Evolutionary conservation across 64 coral and sea anemone species (phyloP), one percentile per base, ranked within the genome.

Genomic region (Hydrozoanthus tunicans): DNA sequence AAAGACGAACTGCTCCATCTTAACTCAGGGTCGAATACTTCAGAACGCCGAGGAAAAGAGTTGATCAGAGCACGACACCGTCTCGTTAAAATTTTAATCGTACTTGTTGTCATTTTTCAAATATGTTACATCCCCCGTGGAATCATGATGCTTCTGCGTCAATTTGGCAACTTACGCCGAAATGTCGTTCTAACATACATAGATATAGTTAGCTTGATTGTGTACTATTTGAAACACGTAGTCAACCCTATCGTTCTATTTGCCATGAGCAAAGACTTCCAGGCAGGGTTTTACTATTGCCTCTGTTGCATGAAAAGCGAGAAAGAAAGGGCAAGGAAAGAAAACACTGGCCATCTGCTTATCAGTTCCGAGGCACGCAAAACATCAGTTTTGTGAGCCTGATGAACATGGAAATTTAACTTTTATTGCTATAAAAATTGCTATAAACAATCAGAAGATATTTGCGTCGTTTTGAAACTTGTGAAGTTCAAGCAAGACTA

Each of bases 181-280:
- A 79, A 53, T 64, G 73, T 73, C 1, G 10, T 56, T 6, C 76
- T 96, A 27, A 57, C 15, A 1, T 96, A 96, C 61, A 65, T 96
- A 51, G 64, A 94, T 25, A 69, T 96, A 5, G 24, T 92, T 11
- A 64, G 82, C 1, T 59, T 96, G 8, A 83, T 96, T 77, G 59
- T 94, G 7, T 96, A 89, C 78, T 96, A 96, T 59, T 68, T 96
- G 20, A 96, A 96, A 25, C 95, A 96, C 27, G 82, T 96, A 0
- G 93, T 94, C 56, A 96, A 94, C 52, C 95, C 95, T 6, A 59
- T 94, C 10, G 86, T 96, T 25, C 69, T 96, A 3, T 94, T 80
- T 86, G 95, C 78, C 1, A 96, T 96, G 95, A 96, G 95, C 56
- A 69, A 90, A 0, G 95, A 96, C 77, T 96, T 93, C 81, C 89